A percentile compares a stretch with the other conserved stretches of the same genome.
Evolutionary conservation across 2,113 vertebrate species (phyloP).

Genomic region (Salvelinus sp.): DNA sequence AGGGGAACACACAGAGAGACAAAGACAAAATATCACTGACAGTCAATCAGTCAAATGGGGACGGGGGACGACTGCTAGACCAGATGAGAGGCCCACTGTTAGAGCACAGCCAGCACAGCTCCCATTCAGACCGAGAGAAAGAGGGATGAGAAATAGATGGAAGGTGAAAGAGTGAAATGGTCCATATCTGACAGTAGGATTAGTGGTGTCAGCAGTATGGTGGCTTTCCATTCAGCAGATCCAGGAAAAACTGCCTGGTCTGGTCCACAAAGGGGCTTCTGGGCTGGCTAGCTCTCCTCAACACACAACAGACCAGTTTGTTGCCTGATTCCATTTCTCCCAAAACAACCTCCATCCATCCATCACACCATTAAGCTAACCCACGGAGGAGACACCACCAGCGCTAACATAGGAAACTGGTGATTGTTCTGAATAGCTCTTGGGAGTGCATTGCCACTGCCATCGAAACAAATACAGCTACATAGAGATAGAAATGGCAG

Average conservation of each 20-base stretch:
- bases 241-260: not conserved
- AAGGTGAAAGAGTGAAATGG: constrained; percentile 13
- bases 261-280: not conserved
- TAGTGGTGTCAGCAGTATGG: constrained; percentile 48
- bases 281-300: no score
- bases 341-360: no score
- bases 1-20: not conserved
- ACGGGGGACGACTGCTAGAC: not conserved
- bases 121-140: constrained; percentile 28
- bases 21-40: no score
- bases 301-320: no score
- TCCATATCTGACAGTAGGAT: constrained; percentile 32
- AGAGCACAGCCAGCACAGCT: constrained; percentile 17
- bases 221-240: constrained; percentile 5
- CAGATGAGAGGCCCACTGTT: constrained; percentile 33
- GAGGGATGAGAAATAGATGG: constrained; percentile 12
- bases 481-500: not conserved
- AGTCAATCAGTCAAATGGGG: not conserved
- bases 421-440: no score
- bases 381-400: no score
- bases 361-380: no score
- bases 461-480: not conserved
- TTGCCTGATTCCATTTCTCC: no score
- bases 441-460: no score
- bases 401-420: no score